These are phyloP conservation scores for Therioaphis trifolii DNA, from an alignment of 2,888 invertebrate genomes.

Conservation along the genomic window DNA sequence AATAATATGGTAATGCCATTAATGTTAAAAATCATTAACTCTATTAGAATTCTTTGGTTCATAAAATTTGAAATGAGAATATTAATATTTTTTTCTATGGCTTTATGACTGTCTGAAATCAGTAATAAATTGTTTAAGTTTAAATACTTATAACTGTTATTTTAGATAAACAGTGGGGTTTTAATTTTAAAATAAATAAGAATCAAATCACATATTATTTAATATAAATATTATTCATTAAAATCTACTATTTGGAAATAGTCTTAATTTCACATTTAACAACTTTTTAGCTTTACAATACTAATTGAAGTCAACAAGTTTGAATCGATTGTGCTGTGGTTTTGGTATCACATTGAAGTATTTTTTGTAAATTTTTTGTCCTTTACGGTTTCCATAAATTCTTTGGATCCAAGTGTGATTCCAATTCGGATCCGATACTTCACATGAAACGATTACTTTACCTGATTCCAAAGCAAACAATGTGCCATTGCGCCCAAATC, in stretches of 20 bases:
- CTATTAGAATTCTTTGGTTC: too few species aligned
- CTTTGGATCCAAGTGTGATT: constrained; percentile 80
- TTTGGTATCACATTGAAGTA: constrained; percentile 86
- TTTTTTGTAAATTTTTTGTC: constrained; percentile 81
- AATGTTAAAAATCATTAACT: too few species aligned
- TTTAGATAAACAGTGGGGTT: too few species aligned
- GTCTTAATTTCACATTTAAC: background rate
- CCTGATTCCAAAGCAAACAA: constrained; percentile 85
- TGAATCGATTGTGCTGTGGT: constrained; percentile 82
- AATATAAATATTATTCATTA: constrained; percentile 10
- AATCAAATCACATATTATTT: background rate
- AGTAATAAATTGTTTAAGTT: too few species aligned
- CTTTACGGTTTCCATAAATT: constrained; percentile 75
- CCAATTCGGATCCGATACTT: constrained; percentile 83
- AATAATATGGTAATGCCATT: too few species aligned
- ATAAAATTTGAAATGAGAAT: too few species aligned
- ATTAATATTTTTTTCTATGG: too few species aligned
- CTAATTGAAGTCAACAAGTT: constrained; percentile 79
- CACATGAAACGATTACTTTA: constrained; percentile 83
- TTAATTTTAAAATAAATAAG: background rate
- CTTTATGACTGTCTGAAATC: too few species aligned
- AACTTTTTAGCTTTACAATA: background rate
- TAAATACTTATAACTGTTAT: too few species aligned
- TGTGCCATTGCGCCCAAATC: constrained; percentile 82
- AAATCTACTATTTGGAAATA: constrained; percentile 18